These are phyloP conservation scores for Numenius phaeopus DNA, from an alignment of 2,797 vertebrate species.

Conservation along the genomic window DNA sequence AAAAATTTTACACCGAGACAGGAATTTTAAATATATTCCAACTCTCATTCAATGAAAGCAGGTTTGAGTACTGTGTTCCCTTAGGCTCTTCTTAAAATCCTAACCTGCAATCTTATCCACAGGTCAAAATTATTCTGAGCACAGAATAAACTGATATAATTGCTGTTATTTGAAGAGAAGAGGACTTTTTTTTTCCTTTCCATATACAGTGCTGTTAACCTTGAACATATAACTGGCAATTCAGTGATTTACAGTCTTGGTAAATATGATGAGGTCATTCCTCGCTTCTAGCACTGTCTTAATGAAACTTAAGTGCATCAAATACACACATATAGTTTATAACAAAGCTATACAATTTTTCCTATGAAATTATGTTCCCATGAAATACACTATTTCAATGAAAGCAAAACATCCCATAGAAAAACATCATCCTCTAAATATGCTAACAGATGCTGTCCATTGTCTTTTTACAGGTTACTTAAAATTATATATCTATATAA, in stretches of 20 bases:
- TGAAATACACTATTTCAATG: background rate
- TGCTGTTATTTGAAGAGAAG: background rate
- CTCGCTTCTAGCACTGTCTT: background rate
- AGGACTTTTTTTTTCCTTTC: background rate
- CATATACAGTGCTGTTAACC: background rate
- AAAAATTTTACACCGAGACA: background rate
- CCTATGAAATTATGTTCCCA: background rate
- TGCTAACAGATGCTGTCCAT: background rate
- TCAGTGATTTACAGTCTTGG: background rate
- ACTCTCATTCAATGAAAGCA: background rate
- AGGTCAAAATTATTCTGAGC: background rate
- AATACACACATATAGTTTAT: background rate
- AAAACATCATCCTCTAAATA: background rate
- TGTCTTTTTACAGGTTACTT: background rate
- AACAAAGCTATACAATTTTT: background rate
- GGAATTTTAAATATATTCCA: background rate
- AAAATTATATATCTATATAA: background rate
- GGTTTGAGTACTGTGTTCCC: background rate
- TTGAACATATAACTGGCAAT: background rate
- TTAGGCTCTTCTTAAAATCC: background rate
- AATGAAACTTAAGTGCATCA: background rate
- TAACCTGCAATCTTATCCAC: background rate
- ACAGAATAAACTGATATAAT: background rate
- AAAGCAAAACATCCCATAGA: background rate
- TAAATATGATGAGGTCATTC: background rate